Evolutionary conservation across 2,797 vertebrate species (phyloP).

Genomic region (Pampus argenteus): DNA sequence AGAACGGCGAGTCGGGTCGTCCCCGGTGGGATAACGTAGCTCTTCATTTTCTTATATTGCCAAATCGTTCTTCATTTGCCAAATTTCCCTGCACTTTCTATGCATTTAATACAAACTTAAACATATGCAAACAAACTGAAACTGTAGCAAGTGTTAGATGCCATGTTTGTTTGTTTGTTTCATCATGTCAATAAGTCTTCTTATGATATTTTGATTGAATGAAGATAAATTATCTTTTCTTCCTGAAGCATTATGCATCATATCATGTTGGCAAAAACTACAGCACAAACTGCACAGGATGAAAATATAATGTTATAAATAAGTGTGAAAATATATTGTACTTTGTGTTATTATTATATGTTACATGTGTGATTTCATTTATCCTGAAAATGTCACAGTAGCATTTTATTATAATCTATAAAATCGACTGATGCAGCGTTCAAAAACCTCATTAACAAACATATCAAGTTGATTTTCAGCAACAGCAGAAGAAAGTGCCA

Average conservation of each 20-base stretch:
- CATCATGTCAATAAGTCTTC: background rate
- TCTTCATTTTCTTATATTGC: slow-evolving; percentile 38
- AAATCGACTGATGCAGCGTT: slow-evolving; percentile 2
- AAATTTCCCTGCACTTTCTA: slow-evolving; percentile 34
- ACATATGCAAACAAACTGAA: slow-evolving; percentile 46
- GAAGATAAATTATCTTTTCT: background rate
- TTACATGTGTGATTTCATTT: background rate
- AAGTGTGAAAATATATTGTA: background rate
- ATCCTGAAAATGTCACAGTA: background rate
- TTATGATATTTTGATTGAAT: background rate
- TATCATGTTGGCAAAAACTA: slow-evolving; percentile 43
- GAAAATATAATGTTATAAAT: background rate
- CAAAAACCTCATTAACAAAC: slow-evolving; percentile 16
- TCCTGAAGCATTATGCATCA: slow-evolving; percentile 26
- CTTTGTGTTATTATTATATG: background rate
- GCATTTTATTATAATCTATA: background rate
- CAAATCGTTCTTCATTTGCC: slow-evolving; percentile 51
- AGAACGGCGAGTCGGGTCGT: no score
- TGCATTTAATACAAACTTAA: slow-evolving; percentile 30
- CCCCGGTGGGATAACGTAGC: slow-evolving; percentile 43
- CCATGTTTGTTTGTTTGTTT: no score
- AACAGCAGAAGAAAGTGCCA: slow-evolving; percentile 44
- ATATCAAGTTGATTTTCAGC: slow-evolving; percentile 23
- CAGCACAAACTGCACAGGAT: slow-evolving; percentile 39
- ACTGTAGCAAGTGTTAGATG: slow-evolving; percentile 42